A percentile compares a stretch with the other conserved stretches of the same genome.
phyloP scores from a whole-genome alignment of 2,797 vertebrate species.

The Sparidentex hasta region DNA sequence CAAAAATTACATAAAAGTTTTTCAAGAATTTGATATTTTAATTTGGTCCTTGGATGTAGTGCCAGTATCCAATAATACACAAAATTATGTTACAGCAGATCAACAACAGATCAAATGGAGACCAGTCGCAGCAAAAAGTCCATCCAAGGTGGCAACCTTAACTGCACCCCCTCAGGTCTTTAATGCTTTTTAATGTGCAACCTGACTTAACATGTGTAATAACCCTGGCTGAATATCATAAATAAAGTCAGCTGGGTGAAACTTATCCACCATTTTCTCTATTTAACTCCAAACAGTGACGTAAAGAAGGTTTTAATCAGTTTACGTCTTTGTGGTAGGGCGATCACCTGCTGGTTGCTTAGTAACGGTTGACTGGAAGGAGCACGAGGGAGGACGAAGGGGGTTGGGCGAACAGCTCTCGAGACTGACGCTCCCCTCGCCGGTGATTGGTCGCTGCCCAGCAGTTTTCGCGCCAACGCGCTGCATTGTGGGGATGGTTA shows the following conservation, averaged over 20 bases:
- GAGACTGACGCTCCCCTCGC: background rate
- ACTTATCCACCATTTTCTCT: background rate
- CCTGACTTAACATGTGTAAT: too few relatives aligned
- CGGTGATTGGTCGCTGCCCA: conserved; percentile 66
- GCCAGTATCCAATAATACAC: too few relatives aligned
- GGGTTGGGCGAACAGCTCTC: conserved; percentile 9
- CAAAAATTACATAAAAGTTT: too few relatives aligned
- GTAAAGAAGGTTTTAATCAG: background rate
- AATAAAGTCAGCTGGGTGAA: background rate
- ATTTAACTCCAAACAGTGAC: background rate
- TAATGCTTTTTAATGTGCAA: background rate
- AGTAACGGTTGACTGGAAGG: background rate
- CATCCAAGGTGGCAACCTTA: too few relatives aligned
- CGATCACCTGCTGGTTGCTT: background rate
- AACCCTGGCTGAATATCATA: background rate
- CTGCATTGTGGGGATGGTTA: conserved; percentile 80
- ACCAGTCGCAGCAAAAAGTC: too few relatives aligned
- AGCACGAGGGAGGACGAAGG: background rate
- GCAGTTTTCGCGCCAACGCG: conserved; percentile 83
- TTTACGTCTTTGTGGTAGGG: background rate
- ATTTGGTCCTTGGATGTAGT: too few relatives aligned
- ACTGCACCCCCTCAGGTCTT: too few relatives aligned
- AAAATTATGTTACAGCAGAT: too few relatives aligned
- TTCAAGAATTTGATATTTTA: too few relatives aligned
- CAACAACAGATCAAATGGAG: too few relatives aligned